Evolutionary conservation across 2,888 invertebrate genomes (phyloP).

Genomic region (Schizaphis graminum): DNA sequence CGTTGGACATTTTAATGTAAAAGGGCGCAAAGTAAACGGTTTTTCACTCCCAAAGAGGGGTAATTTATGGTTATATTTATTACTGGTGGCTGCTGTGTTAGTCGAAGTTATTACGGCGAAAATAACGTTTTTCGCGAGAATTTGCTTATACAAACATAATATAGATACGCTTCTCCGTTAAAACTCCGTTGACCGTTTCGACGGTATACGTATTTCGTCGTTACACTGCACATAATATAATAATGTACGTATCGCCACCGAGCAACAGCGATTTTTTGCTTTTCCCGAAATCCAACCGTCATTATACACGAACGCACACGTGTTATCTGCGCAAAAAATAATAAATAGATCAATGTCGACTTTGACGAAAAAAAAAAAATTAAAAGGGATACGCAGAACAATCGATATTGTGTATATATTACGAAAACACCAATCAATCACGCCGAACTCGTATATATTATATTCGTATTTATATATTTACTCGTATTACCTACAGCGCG

Average conservation of each 20-base stretch:
- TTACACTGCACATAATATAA: neutral
- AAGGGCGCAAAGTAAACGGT: constrained; percentile 31
- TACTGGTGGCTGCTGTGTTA: constrained; percentile 11
- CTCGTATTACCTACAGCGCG: neutral
- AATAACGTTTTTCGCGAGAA: constrained; percentile 1
- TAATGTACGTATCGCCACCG: neutral
- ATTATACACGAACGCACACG: neutral
- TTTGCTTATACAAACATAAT: neutral
- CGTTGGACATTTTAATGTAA: constrained; percentile 23
- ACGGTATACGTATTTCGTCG: neutral
- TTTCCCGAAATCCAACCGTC: neutral
- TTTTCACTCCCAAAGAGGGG: constrained; percentile 16
- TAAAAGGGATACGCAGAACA: neutral
- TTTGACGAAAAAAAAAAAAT: neutral
- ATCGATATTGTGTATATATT: neutral
- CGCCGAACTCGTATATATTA: neutral
- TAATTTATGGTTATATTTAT: constrained; percentile 27
- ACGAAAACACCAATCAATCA: neutral
- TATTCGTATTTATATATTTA: neutral
- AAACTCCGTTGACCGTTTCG: neutral
- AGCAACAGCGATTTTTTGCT: neutral
- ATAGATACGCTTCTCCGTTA: neutral
- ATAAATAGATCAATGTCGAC: neutral
- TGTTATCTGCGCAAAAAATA: neutral
- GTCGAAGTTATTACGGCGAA: constrained; percentile 3